These are phyloP conservation scores for Teleogryllus occipitalis DNA, from an alignment of 1,140 invertebrate genomes.

Conservation along the genomic window DNA sequence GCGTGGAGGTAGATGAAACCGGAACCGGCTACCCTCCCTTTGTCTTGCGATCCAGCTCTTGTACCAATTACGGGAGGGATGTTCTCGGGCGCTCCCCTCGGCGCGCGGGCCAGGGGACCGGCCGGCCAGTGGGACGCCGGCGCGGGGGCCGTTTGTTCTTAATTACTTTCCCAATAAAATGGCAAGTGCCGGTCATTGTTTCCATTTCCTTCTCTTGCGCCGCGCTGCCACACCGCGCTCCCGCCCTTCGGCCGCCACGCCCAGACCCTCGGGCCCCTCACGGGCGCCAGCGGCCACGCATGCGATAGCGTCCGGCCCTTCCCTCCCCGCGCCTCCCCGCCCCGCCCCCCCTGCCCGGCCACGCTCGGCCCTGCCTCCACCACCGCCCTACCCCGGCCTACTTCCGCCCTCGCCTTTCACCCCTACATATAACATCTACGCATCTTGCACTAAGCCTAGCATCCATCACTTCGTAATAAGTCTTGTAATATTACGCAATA, in stretches of 20 bases:
- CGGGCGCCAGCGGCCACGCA: neutral
- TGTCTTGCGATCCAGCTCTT: neutral
- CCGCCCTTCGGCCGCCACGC: too few species aligned
- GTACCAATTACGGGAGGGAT: constrained; percentile 3
- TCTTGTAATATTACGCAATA: too few species aligned
- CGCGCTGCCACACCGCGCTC: neutral
- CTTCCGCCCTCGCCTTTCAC: too few species aligned
- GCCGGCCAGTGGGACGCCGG: neutral
- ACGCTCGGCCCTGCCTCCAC: too few species aligned
- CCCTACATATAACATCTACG: too few species aligned
- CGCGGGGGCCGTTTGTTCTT: neutral
- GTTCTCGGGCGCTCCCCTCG: neutral
- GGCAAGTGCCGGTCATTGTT: constrained; percentile 3
- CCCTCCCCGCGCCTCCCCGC: too few species aligned
- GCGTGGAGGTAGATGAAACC: too few species aligned
- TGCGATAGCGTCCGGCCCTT: neutral
- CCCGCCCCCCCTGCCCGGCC: too few species aligned
- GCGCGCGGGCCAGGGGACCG: neutral
- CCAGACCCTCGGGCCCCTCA: neutral
- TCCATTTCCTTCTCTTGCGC: neutral
- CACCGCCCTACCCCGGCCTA: too few species aligned
- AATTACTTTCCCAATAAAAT: constrained; percentile 6
- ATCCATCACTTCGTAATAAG: too few species aligned
- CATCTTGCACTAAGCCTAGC: too few species aligned
- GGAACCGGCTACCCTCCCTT: too few species aligned